Percentiles rank a stretch among this genome's conserved stretches.
These are phyloP conservation scores for Paramormyrops kingsleyae DNA, from an alignment of 2,113 vertebrate species.

Conservation along the genomic window DNA sequence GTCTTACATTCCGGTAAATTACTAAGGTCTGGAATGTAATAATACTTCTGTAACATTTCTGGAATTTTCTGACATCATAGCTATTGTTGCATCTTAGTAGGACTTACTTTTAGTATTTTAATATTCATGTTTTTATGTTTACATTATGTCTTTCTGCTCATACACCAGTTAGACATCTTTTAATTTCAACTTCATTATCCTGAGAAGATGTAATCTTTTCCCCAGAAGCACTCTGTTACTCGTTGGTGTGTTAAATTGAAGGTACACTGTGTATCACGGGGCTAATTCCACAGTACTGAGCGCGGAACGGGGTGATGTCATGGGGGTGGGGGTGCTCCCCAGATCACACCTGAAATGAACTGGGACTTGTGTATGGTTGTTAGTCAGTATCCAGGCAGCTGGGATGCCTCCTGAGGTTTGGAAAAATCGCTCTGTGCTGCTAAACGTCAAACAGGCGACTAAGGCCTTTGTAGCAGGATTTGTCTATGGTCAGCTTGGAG, in stretches of 20 bases:
- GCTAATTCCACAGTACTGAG: conserved; percentile 3
- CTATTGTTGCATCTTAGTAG: neutral
- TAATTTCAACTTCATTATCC: conserved; percentile 51
- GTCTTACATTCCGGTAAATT: neutral
- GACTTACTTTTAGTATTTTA: neutral
- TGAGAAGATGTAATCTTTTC: conserved; percentile 41
- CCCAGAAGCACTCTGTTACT: conserved; percentile 43
- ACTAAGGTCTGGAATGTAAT: neutral
- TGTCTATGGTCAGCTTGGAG: neutral
- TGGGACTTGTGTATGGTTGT: neutral
- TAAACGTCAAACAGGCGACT: neutral
- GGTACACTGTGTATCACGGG: conserved; percentile 32
- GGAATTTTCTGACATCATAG: neutral
- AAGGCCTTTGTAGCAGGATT: neutral
- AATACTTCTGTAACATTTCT: neutral
- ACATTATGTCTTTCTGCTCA: conserved; percentile 32
- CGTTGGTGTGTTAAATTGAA: conserved; percentile 52
- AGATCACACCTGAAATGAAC: neutral
- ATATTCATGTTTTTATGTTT: neutral
- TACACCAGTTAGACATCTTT: conserved; percentile 33
- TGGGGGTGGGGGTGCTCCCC: neutral
- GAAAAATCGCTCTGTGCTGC: neutral
- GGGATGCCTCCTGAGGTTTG: neutral
- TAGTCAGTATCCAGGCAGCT: conserved; percentile 7
- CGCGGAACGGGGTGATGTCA: neutral